Conservation (phyloP, 2,888 invertebrate species). For the Invenusta paracnida region DNA sequence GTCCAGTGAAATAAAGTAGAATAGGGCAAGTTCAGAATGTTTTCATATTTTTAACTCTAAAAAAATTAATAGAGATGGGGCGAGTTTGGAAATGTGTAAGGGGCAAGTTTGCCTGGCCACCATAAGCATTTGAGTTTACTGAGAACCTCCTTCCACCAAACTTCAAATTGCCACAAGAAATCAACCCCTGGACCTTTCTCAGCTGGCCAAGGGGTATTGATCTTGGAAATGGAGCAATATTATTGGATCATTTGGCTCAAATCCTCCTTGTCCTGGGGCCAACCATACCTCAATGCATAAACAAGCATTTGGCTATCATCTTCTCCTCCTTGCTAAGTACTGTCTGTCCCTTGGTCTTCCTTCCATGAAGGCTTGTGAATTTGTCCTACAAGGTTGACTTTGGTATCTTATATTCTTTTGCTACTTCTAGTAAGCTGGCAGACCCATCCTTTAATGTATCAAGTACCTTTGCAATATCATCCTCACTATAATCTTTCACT, state of each 20-base stretch:
- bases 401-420: neutral
- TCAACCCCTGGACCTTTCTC: neutral
- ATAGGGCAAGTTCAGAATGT: no score
- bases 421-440: neutral
- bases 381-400: constrained; percentile 2
- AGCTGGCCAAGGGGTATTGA: neutral
- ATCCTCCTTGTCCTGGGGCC: neutral
- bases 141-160: neutral
- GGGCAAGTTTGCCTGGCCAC: no score
- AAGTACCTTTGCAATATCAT: no score
- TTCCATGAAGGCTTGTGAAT: neutral
- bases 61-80: no score
- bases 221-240: neutral
- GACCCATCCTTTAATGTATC: no score
- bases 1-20: no score
- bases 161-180: neutral
- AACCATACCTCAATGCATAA: neutral
- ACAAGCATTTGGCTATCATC: neutral
- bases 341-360: neutral
- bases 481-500: no score
- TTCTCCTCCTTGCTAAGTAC: neutral
- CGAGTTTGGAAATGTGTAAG: no score
- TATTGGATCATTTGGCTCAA: neutral
- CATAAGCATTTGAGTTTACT: neutral
- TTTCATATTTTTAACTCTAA: no score